phyloP scores from a whole-genome alignment of 2,888 invertebrate species.

The Ommatoiulus sabulosus region DNA sequence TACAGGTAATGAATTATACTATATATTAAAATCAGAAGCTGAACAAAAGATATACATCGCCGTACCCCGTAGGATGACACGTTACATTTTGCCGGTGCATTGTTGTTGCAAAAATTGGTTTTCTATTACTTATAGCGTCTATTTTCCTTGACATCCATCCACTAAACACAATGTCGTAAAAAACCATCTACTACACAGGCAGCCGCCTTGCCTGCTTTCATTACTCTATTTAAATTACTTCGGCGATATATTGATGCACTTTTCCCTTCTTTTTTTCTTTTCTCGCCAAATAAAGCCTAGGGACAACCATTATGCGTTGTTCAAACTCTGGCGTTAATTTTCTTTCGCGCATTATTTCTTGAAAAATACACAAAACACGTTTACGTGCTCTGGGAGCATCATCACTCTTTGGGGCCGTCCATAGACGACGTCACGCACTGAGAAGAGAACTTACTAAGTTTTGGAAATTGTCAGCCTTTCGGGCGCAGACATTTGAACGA shows the following conservation, averaged over 20 bases:
- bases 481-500: no score
- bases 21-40: constrained; percentile 48
- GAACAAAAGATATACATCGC: constrained; percentile 23
- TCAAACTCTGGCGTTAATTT: constrained; percentile 26
- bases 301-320: constrained; percentile 43
- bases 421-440: not conserved
- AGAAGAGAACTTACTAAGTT: not conserved
- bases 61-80: constrained; percentile 47
- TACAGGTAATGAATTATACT: constrained; percentile 48
- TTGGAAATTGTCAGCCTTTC: no score
- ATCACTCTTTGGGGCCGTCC: not conserved
- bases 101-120: constrained; percentile 47
- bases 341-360: not conserved
- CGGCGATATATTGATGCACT: constrained; percentile 16
- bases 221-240: constrained; percentile 42
- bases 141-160: constrained; percentile 41
- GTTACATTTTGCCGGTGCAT: constrained; percentile 41
- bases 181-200: constrained; percentile 15
- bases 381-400: constrained; percentile 10
- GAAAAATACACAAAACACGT: not conserved
- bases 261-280: not conserved
- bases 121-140: constrained; percentile 42
- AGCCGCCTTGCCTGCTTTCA: constrained; percentile 43
- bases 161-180: constrained; percentile 47
- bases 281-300: not conserved